Percentiles rank a stretch among this genome's conserved stretches.
Conservation (phyloP, 2,888 invertebrate genomes). For the Aporophyla lueneburgensis region DNA sequence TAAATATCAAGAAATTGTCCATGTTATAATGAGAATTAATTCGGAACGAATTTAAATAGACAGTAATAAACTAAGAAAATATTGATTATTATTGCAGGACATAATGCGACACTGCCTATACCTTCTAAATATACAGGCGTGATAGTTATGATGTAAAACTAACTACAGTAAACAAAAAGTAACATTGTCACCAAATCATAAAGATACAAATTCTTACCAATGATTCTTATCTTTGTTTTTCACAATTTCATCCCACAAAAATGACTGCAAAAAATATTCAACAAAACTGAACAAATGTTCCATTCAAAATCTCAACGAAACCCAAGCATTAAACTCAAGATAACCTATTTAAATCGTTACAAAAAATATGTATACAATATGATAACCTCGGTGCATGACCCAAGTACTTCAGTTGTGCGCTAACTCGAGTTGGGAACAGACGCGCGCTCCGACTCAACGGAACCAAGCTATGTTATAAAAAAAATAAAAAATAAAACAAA, state of each 20-base stretch:
- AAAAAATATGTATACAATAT: constrained; percentile 51
- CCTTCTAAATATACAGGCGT: too few species aligned
- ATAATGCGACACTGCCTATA: neutral
- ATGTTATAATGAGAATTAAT: neutral
- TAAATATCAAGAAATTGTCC: too few species aligned
- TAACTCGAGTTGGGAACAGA: neutral
- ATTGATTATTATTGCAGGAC: neutral
- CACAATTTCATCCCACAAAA: neutral
- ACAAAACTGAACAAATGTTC: neutral
- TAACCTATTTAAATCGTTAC: constrained; percentile 67
- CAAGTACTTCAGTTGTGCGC: constrained; percentile 37
- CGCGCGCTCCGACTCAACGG: constrained; percentile 39
- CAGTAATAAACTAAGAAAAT: neutral
- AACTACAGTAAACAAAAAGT: neutral
- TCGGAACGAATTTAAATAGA: neutral
- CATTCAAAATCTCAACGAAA: constrained; percentile 56
- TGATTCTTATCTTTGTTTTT: too few species aligned
- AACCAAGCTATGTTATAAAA: constrained; percentile 45
- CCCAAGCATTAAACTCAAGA: constrained; percentile 39
- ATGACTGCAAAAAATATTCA: neutral
- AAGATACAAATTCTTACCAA: too few species aligned
- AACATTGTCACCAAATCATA: too few species aligned
- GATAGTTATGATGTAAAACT: neutral
- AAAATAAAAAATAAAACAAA: constrained; percentile 28
- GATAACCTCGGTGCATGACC: constrained; percentile 61